Percentiles rank a stretch among this genome's conserved stretches.
Evolutionary conservation across 2,888 invertebrate genomes (phyloP).

Genomic region (Ennomos fuscantarius): DNA sequence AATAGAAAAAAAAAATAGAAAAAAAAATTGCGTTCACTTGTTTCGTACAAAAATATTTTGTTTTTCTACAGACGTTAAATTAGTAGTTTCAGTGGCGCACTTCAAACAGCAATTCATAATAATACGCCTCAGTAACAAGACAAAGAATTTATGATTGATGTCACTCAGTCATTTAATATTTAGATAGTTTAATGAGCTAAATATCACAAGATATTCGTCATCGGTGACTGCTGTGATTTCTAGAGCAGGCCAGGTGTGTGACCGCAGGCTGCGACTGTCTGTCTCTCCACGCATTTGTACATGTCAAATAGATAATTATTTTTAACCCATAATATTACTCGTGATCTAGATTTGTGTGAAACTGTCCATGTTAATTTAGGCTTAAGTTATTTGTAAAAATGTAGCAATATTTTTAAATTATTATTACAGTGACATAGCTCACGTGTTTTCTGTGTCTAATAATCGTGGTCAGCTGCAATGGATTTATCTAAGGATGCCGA

Average conservation of each 20-base stretch:
- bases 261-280: conserved; percentile 46
- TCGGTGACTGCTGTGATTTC: conserved; percentile 45
- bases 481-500: conserved; percentile 2
- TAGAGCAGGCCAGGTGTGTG: conserved; percentile 53
- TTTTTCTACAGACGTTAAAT: too few species aligned
- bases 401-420: background rate
- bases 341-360: conserved; percentile 39
- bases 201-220: conserved; percentile 37
- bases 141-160: conserved; percentile 41
- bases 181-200: conserved; percentile 31
- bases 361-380: conserved; percentile 7
- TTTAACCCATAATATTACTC: conserved; percentile 46
- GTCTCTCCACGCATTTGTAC: conserved; percentile 55
- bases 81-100: background rate
- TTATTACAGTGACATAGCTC: too few species aligned
- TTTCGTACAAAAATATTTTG: too few species aligned
- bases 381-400: background rate
- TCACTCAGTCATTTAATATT: conserved; percentile 38
- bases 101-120: conserved; percentile 18
- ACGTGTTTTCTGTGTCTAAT: too few species aligned
- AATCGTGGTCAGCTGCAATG: too few species aligned
- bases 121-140: conserved; percentile 34
- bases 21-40: too few species aligned
- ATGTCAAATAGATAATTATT: conserved; percentile 56
- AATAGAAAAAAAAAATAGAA: too few species aligned